Conservation (phyloP, 2,888 invertebrate species). For the Eilema sororculum region DNA sequence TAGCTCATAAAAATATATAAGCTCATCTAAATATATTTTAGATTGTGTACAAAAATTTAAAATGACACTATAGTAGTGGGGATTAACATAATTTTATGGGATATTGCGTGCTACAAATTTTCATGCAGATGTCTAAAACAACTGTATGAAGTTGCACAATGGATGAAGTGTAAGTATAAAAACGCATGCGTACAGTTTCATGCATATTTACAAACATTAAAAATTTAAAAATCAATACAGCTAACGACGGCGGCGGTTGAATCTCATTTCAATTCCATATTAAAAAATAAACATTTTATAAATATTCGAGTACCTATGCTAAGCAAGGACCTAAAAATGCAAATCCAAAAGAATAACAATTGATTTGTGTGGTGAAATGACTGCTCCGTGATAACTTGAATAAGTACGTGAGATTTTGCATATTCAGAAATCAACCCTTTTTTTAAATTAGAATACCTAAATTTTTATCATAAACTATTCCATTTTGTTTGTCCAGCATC, state of each 20-base stretch:
- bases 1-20: neutral
- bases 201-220: neutral
- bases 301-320: neutral
- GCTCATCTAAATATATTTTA: too few relatives aligned
- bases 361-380: neutral
- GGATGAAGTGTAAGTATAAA: neutral
- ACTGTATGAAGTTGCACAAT: too few relatives aligned
- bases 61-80: too few relatives aligned
- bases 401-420: neutral
- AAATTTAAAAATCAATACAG: neutral
- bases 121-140: too few relatives aligned
- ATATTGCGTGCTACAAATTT: too few relatives aligned
- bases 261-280: neutral
- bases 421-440: neutral
- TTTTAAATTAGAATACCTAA: neutral
- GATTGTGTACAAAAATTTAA: too few relatives aligned
- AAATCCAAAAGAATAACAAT: neutral
- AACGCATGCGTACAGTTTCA: neutral
- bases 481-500: neutral
- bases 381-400: neutral
- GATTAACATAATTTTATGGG: too few relatives aligned
- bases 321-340: neutral
- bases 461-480: neutral
- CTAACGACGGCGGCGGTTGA: neutral
- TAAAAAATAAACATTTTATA: neutral